Percentiles rank a stretch among this genome's conserved stretches.
Conservation (phyloP, 2,888 invertebrate species). For the Aspidiotus destructor region DNA sequence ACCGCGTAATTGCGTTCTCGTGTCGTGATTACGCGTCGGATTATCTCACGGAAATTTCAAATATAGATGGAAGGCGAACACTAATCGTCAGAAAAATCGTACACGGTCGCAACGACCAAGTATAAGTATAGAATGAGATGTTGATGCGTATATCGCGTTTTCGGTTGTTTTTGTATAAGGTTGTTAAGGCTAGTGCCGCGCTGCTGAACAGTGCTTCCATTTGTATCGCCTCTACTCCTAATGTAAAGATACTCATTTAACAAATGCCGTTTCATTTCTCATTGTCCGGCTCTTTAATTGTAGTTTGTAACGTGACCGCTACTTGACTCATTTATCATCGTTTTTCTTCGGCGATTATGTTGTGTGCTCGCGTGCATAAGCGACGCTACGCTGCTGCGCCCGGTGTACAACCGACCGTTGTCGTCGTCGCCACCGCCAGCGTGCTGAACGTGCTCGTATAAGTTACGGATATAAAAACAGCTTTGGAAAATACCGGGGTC, state of each 20-base stretch:
- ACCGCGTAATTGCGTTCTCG: too few relatives aligned
- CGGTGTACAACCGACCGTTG: neutral
- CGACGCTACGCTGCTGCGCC: neutral
- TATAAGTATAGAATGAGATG: too few relatives aligned
- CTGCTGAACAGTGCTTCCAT: neutral
- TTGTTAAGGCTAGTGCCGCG: too few relatives aligned
- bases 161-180: too few relatives aligned
- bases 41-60: too few relatives aligned
- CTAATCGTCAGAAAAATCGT: too few relatives aligned
- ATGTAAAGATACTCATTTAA: constrained; percentile 13
- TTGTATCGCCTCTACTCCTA: neutral
- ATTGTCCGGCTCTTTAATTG: constrained; percentile 27
- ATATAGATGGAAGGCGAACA: too few relatives aligned
- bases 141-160: too few relatives aligned
- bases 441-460: neutral
- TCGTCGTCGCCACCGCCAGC: neutral
- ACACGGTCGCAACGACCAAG: too few relatives aligned
- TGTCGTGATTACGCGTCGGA: too few relatives aligned
- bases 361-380: neutral
- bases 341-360: constrained; percentile 5
- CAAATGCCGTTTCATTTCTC: constrained; percentile 31
- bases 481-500: constrained; percentile 1
- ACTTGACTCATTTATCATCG: constrained; percentile 23
- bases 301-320: constrained; percentile 30
- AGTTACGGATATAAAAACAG: neutral